A percentile compares a stretch with the other conserved stretches of the same genome.
Evolutionary conservation across 2,113 vertebrate genomes (phyloP).

Genomic region (Peromyscus maniculatus): DNA sequence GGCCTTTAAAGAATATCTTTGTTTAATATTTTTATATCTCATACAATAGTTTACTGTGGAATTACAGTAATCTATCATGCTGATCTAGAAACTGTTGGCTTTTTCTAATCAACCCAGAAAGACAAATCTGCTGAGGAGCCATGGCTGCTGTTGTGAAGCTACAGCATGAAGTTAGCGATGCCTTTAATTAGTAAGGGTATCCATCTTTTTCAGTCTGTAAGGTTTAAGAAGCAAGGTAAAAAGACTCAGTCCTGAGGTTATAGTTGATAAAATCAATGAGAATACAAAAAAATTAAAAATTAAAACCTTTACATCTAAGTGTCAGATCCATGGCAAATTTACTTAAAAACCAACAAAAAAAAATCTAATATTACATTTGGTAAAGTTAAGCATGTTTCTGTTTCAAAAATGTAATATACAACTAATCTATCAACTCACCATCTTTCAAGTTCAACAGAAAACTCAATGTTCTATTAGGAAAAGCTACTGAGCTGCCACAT

Average conservation of each 20-base stretch:
- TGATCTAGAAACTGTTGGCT: constrained; percentile 31
- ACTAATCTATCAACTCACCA: constrained; percentile 38
- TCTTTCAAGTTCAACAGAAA: constrained; percentile 47
- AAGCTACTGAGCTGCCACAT: constrained; percentile 73
- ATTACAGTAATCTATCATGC: background rate
- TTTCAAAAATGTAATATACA: constrained; percentile 50
- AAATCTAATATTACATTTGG: constrained; percentile 26
- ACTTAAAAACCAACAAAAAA: background rate
- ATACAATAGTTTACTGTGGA: constrained; percentile 57
- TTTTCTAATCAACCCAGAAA: constrained; percentile 6
- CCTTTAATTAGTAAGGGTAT: background rate
- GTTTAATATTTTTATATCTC: constrained; percentile 52
- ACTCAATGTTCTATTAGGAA: constrained; percentile 44
- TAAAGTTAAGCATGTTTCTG: constrained; percentile 48
- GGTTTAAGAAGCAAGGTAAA: constrained; percentile 45
- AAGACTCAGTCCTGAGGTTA: background rate
- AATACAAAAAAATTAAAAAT: constrained; percentile 37
- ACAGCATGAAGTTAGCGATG: constrained; percentile 9
- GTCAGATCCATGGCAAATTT: constrained; percentile 51
- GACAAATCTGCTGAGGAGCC: constrained; percentile 11
- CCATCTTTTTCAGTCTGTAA: background rate
- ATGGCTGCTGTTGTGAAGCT: background rate
- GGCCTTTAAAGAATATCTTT: background rate
- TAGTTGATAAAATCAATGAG: background rate
- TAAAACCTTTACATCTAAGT: background rate